Evolutionary conservation across 2,888 invertebrate species (phyloP).

Genomic region (Ophraella communa): DNA sequence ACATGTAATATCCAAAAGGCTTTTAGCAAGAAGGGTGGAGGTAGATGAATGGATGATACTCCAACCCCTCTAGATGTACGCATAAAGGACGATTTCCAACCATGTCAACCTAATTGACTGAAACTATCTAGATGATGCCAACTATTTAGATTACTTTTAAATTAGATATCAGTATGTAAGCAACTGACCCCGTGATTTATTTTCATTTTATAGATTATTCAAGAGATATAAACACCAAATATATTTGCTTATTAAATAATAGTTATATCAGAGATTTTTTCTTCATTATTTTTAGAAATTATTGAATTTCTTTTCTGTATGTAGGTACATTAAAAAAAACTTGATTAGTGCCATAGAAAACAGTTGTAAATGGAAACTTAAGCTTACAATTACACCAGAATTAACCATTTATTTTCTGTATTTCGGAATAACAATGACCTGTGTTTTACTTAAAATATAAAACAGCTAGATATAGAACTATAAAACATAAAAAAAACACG

Average conservation of each 20-base stretch:
- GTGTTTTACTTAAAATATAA: background rate
- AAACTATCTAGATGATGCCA: slow-evolving; percentile 49
- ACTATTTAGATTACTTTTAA: slow-evolving; percentile 51
- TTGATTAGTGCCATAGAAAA: background rate
- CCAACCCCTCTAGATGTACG: slow-evolving; percentile 39
- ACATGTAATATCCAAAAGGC: slow-evolving; percentile 62
- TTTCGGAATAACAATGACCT: background rate
- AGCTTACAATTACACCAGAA: background rate
- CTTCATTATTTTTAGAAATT: too few species aligned
- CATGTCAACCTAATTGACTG: slow-evolving; percentile 52
- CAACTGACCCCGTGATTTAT: slow-evolving; percentile 26
- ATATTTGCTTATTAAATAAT: background rate
- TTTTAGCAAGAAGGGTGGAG: slow-evolving; percentile 59
- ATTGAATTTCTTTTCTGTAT: too few species aligned
- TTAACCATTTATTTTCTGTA: background rate
- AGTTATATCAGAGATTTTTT: background rate
- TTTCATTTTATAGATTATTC: slow-evolving; percentile 20
- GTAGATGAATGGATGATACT: slow-evolving; percentile 49
- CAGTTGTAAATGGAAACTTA: background rate
- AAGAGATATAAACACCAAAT: slow-evolving; percentile 1
- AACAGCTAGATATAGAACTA: slow-evolving; percentile 28
- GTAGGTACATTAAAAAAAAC: background rate
- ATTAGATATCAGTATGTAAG: slow-evolving; percentile 40
- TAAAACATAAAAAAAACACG: slow-evolving; percentile 37
- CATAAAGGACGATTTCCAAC: slow-evolving; percentile 47